phyloP scores from a whole-genome alignment of 2,797 vertebrate species.

The Melanotaenia boesemani region DNA sequence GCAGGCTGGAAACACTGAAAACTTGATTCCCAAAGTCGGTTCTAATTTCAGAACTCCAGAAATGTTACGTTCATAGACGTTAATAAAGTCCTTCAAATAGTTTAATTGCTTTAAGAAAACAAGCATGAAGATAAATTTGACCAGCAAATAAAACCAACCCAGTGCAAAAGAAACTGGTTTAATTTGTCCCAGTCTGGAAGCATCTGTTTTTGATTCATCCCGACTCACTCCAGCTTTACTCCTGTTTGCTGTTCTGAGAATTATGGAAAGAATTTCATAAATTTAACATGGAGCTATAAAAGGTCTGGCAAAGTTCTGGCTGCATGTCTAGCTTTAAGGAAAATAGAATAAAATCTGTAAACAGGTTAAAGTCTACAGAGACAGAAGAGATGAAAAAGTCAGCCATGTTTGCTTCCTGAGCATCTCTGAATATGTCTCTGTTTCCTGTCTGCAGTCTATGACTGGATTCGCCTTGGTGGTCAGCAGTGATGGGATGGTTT shows the following conservation, averaged over 20 bases:
- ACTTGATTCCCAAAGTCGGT: no score
- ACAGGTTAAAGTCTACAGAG: slow-evolving; percentile 11
- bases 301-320: not conserved
- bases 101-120: slow-evolving; percentile 48
- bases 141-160: slow-evolving; percentile 38
- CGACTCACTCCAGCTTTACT: slow-evolving; percentile 17
- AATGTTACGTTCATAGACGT: no score
- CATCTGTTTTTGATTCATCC: slow-evolving; percentile 62
- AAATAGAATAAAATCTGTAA: not conserved
- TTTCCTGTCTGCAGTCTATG: slow-evolving; percentile 84
- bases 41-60: no score
- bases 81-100: not conserved
- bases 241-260: slow-evolving; percentile 48
- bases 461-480: slow-evolving; percentile 94
- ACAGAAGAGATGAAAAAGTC: slow-evolving; percentile 17
- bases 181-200: slow-evolving; percentile 32
- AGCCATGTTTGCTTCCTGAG: slow-evolving; percentile 20
- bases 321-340: slow-evolving; percentile 3
- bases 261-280: slow-evolving; percentile 51
- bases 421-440: slow-evolving; percentile 19
- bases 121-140: slow-evolving; percentile 3
- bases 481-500: slow-evolving; percentile 94
- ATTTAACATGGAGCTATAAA: slow-evolving; percentile 33
- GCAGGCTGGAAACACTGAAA: no score
- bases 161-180: slow-evolving; percentile 45